Percentiles rank a stretch among this genome's conserved stretches.
These are phyloP conservation scores for Acipenser ruthenus DNA, from an alignment of 2,797 vertebrate species.

Conservation along the genomic window DNA sequence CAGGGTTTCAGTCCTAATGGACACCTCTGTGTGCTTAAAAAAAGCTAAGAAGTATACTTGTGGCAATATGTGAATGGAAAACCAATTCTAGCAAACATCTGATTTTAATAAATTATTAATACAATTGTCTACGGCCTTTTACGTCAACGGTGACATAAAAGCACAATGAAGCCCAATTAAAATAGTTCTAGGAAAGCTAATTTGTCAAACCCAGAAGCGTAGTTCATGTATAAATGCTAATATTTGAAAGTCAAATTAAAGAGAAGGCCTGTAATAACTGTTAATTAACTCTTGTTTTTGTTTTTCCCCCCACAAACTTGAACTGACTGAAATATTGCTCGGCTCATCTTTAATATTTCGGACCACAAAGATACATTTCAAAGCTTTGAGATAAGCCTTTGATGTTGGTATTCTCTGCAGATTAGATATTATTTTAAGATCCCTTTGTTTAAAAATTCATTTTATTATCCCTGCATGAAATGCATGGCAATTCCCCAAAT, in stretches of 20 bases:
- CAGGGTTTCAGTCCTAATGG: too few species aligned
- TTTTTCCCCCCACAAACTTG: conserved; percentile 75
- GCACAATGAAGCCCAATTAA: conserved; percentile 88
- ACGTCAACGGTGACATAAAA: conserved; percentile 68
- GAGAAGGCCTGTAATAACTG: conserved; percentile 94
- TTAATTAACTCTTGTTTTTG: conserved; percentile 85
- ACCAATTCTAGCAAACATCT: conserved; percentile 41
- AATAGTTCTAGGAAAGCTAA: conserved; percentile 80
- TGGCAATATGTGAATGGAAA: not conserved
- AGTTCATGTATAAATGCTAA: conserved; percentile 98
- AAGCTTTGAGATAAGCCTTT: conserved; percentile 92
- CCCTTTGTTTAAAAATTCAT: conserved; percentile 99
- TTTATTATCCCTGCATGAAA: conserved; percentile 99
- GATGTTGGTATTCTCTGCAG: conserved; percentile 95
- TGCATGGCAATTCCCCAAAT: conserved; percentile 94
- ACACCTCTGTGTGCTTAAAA: too few species aligned
- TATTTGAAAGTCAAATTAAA: conserved; percentile 99
- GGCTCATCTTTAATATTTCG: conserved; percentile 87
- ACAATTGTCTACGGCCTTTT: conserved; percentile 74
- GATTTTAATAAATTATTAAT: conserved; percentile 53
- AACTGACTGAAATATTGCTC: conserved; percentile 76
- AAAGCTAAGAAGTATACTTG: too few species aligned
- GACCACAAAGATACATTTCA: conserved; percentile 99
- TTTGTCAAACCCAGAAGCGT: conserved; percentile 91
- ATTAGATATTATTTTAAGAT: conserved; percentile 99